phyloP scores from a whole-genome alignment of 1,140 invertebrate species.

The Drosophila leontia region DNA sequence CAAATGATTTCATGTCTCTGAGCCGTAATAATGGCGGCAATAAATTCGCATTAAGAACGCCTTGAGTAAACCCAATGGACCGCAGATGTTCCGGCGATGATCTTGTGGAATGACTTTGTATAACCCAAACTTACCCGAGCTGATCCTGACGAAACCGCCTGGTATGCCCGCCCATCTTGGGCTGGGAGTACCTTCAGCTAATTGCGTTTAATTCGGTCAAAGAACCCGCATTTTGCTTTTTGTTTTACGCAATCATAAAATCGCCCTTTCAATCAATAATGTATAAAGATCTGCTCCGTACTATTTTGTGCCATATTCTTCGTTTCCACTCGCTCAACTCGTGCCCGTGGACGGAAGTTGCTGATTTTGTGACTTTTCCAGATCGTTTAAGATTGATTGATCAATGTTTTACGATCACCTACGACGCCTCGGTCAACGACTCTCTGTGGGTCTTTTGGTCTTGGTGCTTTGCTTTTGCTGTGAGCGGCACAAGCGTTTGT shows the following conservation, averaged over 20 bases:
- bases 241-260: slow-evolving; percentile 68
- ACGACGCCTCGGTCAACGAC: slow-evolving; percentile 55
- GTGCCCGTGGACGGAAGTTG: slow-evolving; percentile 69
- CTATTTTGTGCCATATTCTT: slow-evolving; percentile 21
- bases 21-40: slow-evolving; percentile 68
- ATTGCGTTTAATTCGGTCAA: slow-evolving; percentile 82
- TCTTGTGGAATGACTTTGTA: slow-evolving; percentile 48
- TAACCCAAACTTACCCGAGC: background rate
- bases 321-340: slow-evolving; percentile 50
- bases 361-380: slow-evolving; percentile 75
- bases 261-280: slow-evolving; percentile 52
- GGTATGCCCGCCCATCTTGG: background rate
- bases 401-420: slow-evolving; percentile 77
- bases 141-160: slow-evolving; percentile 31
- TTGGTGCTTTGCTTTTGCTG: slow-evolving; percentile 63
- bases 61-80: slow-evolving; percentile 31
- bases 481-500: slow-evolving; percentile 61
- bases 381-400: slow-evolving; percentile 81
- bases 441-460: slow-evolving; percentile 36
- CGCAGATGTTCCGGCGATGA: slow-evolving; percentile 53
- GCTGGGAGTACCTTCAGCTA: slow-evolving; percentile 66
- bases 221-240: slow-evolving; percentile 73
- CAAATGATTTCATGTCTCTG: slow-evolving; percentile 64
- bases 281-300: slow-evolving; percentile 19
- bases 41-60: slow-evolving; percentile 83